Evolutionary conservation across 2,113 vertebrate genomes (phyloP), one percentile per base, ranked within the genome.

Genomic region (Empidonax alnorum): DNA sequence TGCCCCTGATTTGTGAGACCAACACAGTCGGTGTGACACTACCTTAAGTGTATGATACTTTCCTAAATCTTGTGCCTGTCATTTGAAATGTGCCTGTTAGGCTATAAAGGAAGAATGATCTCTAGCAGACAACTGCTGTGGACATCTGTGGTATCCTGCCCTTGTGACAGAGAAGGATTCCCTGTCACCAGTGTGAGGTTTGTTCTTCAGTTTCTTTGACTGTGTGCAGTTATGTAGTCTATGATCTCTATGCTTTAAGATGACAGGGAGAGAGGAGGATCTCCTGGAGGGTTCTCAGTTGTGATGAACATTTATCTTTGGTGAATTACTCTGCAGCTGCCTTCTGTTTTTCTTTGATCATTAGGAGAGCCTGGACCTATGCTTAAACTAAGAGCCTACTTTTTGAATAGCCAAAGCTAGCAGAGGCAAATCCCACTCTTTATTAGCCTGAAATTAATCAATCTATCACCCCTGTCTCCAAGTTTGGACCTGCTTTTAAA

Each of bases 21-120:
- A 41, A 18, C 15, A 24, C 12, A 59, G 53, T 44, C 1, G 0
- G 13, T 53, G 63, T 7, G 5, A 28, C 0, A 0, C 49, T 58
- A 2, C 27, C 37, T 75, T 66, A 79, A 56, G 21, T 12, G 6
- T 50, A 46, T n/a, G 56, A 75, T 6, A 31, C 25, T 72, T 79
- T 66, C 44, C 59, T 59, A 68, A 73, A 67, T 67, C 28, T 58
- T 33, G 19, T 11, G 18, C 27, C 46, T 58, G 18, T 23, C 17
- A 33, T 77, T 77, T 83, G 46, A 42, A 50, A 56, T 67, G 25
- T 52, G 68, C n/a, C 25, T 23, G 24, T 14, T 28, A 31, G 31
- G 11, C 16, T 66, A 72, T n/a, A 59, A 46, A 42, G 0, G 2
- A 92, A 81, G 65, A 81, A 68, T 27, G 16, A 58, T 39, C 28